Evolutionary conservation across 2,113 vertebrate species (phyloP).

Genomic region (Zosterops pallidus): DNA sequence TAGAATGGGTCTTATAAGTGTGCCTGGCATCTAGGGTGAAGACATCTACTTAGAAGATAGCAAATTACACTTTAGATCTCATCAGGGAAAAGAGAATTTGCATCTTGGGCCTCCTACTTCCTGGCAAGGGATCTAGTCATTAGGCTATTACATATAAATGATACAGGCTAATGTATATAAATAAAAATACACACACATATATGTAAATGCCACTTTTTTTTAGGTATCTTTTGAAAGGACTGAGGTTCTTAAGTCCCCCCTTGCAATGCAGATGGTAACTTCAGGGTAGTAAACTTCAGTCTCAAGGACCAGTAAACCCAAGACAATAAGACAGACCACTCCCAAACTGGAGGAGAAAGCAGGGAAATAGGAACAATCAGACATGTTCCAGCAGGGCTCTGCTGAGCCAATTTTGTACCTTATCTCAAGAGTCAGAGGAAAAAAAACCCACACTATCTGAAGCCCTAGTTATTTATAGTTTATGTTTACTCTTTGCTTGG

Average conservation of each 20-base stretch:
- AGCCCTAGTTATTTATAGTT: slow-evolving; percentile 48
- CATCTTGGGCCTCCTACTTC: not conserved
- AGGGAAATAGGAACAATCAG: not conserved
- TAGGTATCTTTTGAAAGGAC: not conserved
- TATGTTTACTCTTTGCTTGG: slow-evolving; percentile 21
- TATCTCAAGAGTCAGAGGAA: not conserved
- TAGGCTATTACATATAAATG: not conserved
- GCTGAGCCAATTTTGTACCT: slow-evolving; percentile 15
- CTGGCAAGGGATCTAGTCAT: not conserved
- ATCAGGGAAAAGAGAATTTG: not conserved
- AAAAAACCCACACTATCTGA: not conserved
- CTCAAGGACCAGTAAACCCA: not conserved
- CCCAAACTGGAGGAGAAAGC: not conserved
- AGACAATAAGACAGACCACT: not conserved
- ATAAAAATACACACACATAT: not conserved
- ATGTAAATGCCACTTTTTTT: not conserved
- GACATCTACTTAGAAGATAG: not conserved
- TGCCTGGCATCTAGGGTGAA: not conserved
- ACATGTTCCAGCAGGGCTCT: not conserved
- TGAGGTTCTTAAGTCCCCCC: not conserved
- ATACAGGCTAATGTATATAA: not conserved
- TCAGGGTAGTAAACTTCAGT: not conserved
- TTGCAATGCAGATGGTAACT: not conserved
- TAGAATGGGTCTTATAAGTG: not conserved
- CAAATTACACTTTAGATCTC: not conserved